These are phyloP conservation scores for Drosophila colorata DNA, from an alignment of 2,888 invertebrate genomes.

Conservation along the genomic window DNA sequence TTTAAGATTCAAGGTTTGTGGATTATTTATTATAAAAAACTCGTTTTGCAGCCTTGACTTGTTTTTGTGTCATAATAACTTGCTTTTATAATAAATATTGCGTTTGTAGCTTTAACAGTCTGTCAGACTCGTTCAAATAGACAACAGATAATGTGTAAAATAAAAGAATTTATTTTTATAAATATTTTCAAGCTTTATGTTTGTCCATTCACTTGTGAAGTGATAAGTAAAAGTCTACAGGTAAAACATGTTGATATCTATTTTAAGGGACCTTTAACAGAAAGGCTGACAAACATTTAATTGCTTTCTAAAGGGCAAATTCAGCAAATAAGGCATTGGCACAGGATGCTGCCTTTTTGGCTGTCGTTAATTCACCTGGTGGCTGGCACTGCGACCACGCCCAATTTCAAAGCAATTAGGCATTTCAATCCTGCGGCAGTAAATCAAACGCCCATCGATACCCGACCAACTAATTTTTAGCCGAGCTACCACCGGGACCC, in stretches of 20 bases:
- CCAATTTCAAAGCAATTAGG: conserved; percentile 75
- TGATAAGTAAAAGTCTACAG: too few relatives aligned
- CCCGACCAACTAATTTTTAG: conserved; percentile 67
- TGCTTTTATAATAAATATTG: too few relatives aligned
- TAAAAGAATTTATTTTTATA: not conserved
- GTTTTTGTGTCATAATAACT: too few relatives aligned
- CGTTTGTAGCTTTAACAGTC: too few relatives aligned
- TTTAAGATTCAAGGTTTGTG: too few relatives aligned
- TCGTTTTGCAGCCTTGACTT: too few relatives aligned
- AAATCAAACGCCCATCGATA: conserved; percentile 80
- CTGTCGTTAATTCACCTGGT: conserved; percentile 47
- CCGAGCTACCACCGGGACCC: conserved; percentile 14
- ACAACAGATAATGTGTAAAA: too few relatives aligned
- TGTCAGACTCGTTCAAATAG: too few relatives aligned
- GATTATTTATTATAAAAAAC: too few relatives aligned
- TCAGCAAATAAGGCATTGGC: not conserved
- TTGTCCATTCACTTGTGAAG: not conserved
- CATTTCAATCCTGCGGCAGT: conserved; percentile 67
- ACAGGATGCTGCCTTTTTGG: conserved; percentile 16
- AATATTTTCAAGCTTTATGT: not conserved
- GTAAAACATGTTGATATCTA: too few relatives aligned
- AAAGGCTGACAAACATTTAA: conserved; percentile 3
- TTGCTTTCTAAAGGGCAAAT: not conserved
- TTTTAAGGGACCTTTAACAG: not conserved
- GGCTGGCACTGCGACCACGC: conserved; percentile 40